Base-by-base conservation (phyloP, 2,888 invertebrate genomes). In the Odontothrips loti region DNA sequence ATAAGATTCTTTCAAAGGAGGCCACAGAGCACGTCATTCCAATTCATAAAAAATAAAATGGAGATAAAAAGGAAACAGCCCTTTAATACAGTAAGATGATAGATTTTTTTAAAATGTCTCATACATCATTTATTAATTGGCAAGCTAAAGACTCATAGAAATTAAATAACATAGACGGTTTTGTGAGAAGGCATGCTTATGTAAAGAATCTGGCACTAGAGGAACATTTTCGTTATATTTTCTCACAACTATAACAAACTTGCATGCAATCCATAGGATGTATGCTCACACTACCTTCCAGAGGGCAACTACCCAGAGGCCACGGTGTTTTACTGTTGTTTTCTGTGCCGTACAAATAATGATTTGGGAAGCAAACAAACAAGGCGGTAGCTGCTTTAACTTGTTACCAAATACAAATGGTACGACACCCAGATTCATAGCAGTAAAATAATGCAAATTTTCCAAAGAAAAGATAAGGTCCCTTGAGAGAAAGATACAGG, bases 111-210 rank as follows among this genome's bases (percentile, higher is more conserved):
- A 75, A 58, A 75, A 75, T 75, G 27, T 23, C 23, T 75, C 27
- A 75, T 75, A 75, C 23, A 75, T 75, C 27, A 75, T 75, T 75
- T 75, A 23, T 75, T 27, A 75, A 75, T 75, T 75, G 68, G 68
- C 68, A 75, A 75, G 23, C 68, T 75, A 27, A 75, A 75, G 68
- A 75, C 68, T 75, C 68, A 75, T 75, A 75, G 23, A 75, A 75
- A 75, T 75, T 75, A 75, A 75, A 75, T 75, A 75, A 75, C 68
- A 68, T 68, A 75, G 68, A 75, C 23, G 68, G 27, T 75, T 12
- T 75, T 75, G 68, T 75, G 68, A 75, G 68, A 75, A 75, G 12
- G 27, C 68, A 75, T 27, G 27, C 68, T 20, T 20, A 75, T 23
- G 23, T 75, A 75, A 75, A 43, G 34, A 4, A 43, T 75, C 68